These are phyloP conservation scores for Unio delphinus DNA, from an alignment of 2,888 invertebrate species.

Conservation along the genomic window DNA sequence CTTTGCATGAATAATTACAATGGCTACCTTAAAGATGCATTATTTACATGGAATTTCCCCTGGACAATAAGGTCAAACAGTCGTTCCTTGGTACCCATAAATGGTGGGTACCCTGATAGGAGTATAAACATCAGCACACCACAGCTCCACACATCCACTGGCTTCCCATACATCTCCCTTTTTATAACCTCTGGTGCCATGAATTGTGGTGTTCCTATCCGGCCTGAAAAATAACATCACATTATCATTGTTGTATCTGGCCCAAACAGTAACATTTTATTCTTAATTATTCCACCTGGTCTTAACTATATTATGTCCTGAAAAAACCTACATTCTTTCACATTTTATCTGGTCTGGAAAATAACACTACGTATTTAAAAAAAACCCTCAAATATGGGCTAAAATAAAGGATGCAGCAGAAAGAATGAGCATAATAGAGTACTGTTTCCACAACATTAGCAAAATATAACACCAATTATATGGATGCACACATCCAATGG, in stretches of 20 bases:
- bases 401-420: too few species aligned
- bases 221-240: conserved; percentile 76
- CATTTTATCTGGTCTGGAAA: too few species aligned
- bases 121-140: conserved; percentile 95
- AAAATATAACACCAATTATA: too few species aligned
- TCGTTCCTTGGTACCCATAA: conserved; percentile 93
- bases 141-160: conserved; percentile 98
- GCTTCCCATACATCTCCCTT: conserved; percentile 84
- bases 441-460: too few species aligned
- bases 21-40: background rate
- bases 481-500: conserved; percentile 76
- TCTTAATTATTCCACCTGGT: too few species aligned
- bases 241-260: too few species aligned
- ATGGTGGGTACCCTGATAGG: conserved; percentile 94
- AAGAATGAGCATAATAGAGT: too few species aligned
- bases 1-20: background rate
- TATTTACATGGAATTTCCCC: conserved; percentile 70
- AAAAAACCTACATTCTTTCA: too few species aligned
- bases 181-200: conserved; percentile 99
- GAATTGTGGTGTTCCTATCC: conserved; percentile 96
- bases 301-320: too few species aligned
- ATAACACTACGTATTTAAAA: too few species aligned
- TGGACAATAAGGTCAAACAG: conserved; percentile 87
- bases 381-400: too few species aligned
- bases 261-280: too few species aligned